phyloP scores from a whole-genome alignment of 2,113 vertebrate species.

The Menidia beryllina region DNA sequence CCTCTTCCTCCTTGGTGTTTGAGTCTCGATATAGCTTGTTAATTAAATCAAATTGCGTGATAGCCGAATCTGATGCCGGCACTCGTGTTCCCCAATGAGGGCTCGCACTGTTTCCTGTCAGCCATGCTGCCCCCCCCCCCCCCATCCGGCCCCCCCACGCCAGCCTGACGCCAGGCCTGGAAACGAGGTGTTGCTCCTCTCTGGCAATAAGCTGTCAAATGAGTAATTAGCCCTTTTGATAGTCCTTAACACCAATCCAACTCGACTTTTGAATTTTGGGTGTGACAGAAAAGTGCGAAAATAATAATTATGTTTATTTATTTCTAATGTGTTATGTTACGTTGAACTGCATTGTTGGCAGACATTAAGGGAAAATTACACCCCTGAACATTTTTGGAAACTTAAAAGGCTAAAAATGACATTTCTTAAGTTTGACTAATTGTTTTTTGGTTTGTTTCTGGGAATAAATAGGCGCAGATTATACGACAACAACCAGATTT shows the following conservation, averaged over 20 bases:
- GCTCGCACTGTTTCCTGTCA: constrained; percentile 58
- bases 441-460: not conserved
- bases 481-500: constrained; percentile 10
- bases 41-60: constrained; percentile 87
- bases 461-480: constrained; percentile 7
- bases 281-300: constrained; percentile 55
- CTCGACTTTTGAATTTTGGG: constrained; percentile 66
- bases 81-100: constrained; percentile 81
- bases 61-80: constrained; percentile 79
- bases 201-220: constrained; percentile 61
- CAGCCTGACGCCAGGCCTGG: constrained; percentile 51
- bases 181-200: constrained; percentile 41
- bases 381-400: not conserved
- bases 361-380: constrained; percentile 6
- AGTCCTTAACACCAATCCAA: constrained; percentile 68
- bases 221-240: constrained; percentile 76
- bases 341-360: constrained; percentile 2
- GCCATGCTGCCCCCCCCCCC: constrained; percentile 42
- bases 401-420: not conserved
- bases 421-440: not conserved
- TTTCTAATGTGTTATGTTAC: constrained; percentile 1
- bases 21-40: constrained; percentile 81
- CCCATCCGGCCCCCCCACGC: constrained; percentile 42
- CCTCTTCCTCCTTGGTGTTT: constrained; percentile 18
- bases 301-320: constrained; percentile 21